phyloP scores from a whole-genome alignment of 2,113 vertebrate species.

The Galeopterus variegatus region DNA sequence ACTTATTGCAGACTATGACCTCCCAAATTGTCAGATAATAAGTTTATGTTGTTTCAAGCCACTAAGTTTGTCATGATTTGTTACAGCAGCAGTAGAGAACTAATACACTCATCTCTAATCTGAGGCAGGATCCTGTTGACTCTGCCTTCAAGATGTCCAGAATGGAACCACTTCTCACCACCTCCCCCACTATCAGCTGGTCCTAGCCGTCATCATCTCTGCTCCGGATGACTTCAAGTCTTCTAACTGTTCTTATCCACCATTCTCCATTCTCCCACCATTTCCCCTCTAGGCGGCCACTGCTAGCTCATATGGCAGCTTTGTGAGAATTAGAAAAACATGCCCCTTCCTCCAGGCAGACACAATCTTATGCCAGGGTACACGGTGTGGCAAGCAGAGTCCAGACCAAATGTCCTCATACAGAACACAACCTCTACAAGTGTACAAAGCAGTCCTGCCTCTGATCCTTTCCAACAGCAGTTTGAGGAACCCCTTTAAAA shows the following conservation, averaged over 20 bases:
- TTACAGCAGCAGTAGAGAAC: neutral
- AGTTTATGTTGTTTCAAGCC: neutral
- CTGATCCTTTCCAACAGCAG: neutral
- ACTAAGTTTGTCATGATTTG: neutral
- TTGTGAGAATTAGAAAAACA: neutral
- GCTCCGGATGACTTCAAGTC: neutral
- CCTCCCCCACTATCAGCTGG: neutral
- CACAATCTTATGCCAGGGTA: neutral
- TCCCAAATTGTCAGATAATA: neutral
- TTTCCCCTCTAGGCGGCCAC: too few species aligned
- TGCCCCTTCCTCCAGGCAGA: neutral
- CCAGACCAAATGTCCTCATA: neutral
- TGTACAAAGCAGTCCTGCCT: too few species aligned
- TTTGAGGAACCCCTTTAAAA: neutral
- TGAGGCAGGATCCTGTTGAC: neutral
- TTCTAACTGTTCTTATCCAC: neutral
- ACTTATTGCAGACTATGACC: neutral
- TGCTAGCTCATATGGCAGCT: neutral
- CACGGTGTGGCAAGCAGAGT: neutral
- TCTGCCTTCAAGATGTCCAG: neutral
- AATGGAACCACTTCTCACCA: neutral
- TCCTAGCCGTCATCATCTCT: neutral
- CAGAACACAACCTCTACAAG: neutral
- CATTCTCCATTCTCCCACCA: neutral
- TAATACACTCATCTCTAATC: neutral